phyloP scores from a whole-genome alignment of 2,797 vertebrate genomes.

The Myotis findleyi region DNA sequence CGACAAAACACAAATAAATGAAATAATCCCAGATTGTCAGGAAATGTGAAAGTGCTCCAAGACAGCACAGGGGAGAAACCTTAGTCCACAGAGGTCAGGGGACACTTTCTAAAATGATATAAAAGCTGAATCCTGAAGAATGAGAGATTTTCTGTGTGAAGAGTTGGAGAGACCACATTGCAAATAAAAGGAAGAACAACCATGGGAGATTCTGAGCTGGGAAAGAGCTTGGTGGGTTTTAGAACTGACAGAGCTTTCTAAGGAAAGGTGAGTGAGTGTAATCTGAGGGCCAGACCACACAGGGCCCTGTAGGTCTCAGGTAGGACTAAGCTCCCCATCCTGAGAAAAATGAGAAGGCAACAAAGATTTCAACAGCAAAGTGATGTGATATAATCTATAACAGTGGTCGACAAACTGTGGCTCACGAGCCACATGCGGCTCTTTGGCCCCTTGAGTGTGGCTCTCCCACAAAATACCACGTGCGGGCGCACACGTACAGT shows the following conservation, averaged over 20 bases:
- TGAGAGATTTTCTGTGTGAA: not conserved
- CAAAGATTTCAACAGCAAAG: not conserved
- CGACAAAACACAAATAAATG: not conserved
- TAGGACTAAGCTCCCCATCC: not conserved
- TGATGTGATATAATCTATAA: not conserved
- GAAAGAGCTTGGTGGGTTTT: not conserved
- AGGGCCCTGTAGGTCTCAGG: not conserved
- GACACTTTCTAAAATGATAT: not conserved
- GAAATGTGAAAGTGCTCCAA: not conserved
- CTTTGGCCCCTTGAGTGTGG: too few species aligned
- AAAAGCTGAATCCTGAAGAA: not conserved
- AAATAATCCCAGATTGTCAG: not conserved
- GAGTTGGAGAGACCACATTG: not conserved
- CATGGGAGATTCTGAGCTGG: not conserved
- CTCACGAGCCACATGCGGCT: too few species aligned
- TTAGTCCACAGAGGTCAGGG: not conserved
- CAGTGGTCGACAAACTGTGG: too few species aligned
- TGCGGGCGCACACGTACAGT: too few species aligned
- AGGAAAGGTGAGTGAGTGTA: not conserved
- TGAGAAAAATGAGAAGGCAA: not conserved
- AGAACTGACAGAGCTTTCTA: not conserved
- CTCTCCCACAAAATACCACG: too few species aligned
- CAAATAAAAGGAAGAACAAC: not conserved
- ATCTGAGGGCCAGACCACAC: not conserved
- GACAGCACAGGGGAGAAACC: not conserved